Conservation (phyloP, 2,113 vertebrate genomes). For the Gnathonemus longibarbis region DNA sequence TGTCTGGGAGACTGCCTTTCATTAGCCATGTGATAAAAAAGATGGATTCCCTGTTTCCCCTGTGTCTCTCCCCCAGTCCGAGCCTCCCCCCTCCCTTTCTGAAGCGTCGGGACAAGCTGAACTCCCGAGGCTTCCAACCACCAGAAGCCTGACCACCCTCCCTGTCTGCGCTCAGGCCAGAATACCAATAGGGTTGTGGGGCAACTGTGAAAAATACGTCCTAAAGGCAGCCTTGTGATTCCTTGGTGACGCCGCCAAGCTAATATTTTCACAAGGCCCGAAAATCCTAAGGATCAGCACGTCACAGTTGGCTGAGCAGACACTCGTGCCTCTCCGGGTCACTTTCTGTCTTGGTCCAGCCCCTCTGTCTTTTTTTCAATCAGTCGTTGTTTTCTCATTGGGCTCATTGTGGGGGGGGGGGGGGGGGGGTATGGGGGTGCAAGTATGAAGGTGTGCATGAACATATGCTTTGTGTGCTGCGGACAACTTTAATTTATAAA, state of each 20-base stretch:
- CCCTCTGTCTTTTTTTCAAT: not conserved
- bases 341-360: not conserved
- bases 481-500: not conserved
- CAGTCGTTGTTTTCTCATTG: not conserved
- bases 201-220: slow-evolving; percentile 25
- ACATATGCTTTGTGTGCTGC: not conserved
- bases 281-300: slow-evolving; percentile 9
- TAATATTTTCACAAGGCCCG: slow-evolving; percentile 31
- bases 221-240: slow-evolving; percentile 19
- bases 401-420: no score
- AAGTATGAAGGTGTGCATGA: not conserved
- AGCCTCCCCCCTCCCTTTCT: not conserved
- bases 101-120: slow-evolving; percentile 11
- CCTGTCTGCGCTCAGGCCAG: slow-evolving; percentile 12
- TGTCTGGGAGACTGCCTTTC: slow-evolving; percentile 26
- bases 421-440: not conserved
- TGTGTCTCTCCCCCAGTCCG: not conserved
- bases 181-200: slow-evolving; percentile 30
- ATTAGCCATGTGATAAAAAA: slow-evolving; percentile 51
- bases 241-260: slow-evolving; percentile 6
- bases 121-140: slow-evolving; percentile 16
- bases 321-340: not conserved
- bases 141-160: slow-evolving; percentile 11
- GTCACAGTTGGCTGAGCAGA: slow-evolving; percentile 10
- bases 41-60: slow-evolving; percentile 23